Conservation (phyloP, 2,113 vertebrate genomes). For the Taurulus bubalis region DNA sequence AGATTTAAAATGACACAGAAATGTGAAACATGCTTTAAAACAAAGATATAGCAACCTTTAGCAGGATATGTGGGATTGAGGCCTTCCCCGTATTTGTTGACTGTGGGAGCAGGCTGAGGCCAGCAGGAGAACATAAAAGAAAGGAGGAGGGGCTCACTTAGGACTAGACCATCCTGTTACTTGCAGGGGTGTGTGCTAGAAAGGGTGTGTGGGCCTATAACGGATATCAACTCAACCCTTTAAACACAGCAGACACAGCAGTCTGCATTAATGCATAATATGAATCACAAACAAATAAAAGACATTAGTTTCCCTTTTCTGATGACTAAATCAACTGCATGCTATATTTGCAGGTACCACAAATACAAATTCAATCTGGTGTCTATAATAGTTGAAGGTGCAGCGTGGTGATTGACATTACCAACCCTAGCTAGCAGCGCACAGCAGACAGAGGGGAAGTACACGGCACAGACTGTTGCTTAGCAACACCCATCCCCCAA, state of each 20-base stretch:
- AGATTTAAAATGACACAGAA: constrained; percentile 10
- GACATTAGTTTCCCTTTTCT: background rate
- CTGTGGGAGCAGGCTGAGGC: constrained; percentile 46
- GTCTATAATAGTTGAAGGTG: constrained; percentile 20
- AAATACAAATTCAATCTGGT: constrained; percentile 9
- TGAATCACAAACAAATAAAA: background rate
- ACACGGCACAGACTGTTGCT: constrained; percentile 70
- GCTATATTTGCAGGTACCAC: background rate
- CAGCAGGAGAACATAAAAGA: constrained; percentile 52
- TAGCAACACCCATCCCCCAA: constrained; percentile 79
- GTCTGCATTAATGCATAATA: background rate
- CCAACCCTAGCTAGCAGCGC: constrained; percentile 67
- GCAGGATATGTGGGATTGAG: constrained; percentile 54
- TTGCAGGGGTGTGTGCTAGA: constrained; percentile 32
- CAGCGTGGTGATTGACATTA: constrained; percentile 35
- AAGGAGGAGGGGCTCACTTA: constrained; percentile 63
- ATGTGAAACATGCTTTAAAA: constrained; percentile 41
- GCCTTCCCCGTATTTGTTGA: constrained; percentile 61
- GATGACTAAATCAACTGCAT: background rate
- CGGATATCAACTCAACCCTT: background rate
- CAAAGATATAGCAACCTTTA: constrained; percentile 38
- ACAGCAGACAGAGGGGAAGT: constrained; percentile 64
- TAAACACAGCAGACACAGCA: constrained; percentile 17
- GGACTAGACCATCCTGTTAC: constrained; percentile 50
- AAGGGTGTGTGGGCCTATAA: background rate